Conservation (phyloP, 1,140 invertebrate species). For the Eurosta solidaginis region DNA sequence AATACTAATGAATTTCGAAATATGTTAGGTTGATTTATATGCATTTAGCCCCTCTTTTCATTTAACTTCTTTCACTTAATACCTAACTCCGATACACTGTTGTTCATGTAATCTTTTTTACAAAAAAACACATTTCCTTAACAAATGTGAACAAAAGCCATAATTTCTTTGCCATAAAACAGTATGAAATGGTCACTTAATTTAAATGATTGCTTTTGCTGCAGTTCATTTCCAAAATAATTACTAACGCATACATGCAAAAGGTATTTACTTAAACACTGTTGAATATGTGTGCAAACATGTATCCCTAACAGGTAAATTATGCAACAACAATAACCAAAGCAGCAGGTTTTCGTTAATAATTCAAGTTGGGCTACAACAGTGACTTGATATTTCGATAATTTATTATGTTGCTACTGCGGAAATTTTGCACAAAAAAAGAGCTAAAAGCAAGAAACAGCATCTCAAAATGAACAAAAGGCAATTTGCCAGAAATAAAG, state of each 20-base stretch:
- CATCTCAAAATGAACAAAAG: not conserved
- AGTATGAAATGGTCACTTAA: not conserved
- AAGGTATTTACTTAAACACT: too few species aligned
- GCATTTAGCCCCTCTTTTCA: too few species aligned
- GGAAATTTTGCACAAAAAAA: not conserved
- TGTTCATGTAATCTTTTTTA: too few species aligned
- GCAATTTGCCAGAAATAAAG: not conserved
- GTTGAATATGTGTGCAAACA: too few species aligned
- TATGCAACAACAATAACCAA: not conserved
- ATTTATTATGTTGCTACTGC: not conserved
- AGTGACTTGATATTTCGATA: not conserved
- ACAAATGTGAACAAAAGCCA: not conserved
- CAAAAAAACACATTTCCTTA: not conserved
- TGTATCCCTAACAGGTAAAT: not conserved
- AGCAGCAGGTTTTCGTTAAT: not conserved
- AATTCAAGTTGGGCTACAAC: not conserved
- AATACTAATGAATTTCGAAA: too few species aligned
- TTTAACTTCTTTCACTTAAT: too few species aligned
- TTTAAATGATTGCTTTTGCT: conserved; percentile 9
- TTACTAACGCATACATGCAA: not conserved
- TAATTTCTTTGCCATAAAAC: not conserved
- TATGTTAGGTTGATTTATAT: too few species aligned
- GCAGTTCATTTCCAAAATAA: not conserved
- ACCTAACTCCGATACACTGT: too few species aligned
- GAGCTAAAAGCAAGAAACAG: not conserved